Evolutionary conservation across 2,888 invertebrate species (phyloP).

Genomic region (Ochropleura leucogaster): DNA sequence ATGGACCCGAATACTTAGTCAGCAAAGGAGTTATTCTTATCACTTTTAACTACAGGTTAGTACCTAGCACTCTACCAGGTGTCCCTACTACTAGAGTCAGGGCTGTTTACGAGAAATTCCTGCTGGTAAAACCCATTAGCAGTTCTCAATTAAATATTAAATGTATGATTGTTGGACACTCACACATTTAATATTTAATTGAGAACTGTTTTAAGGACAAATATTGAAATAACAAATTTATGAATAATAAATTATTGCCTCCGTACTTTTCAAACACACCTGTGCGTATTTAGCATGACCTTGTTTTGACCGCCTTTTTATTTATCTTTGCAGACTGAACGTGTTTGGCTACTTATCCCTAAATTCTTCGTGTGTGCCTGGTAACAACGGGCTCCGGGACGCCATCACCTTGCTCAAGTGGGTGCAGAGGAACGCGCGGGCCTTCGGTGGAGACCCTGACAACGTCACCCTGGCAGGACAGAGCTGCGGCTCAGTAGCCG

Average conservation of each 20-base stretch:
- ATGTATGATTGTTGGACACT: no score
- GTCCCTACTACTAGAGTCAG: no score
- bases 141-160: no score
- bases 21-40: slow-evolving; percentile 69
- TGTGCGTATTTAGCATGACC: background rate
- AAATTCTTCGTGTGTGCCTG: slow-evolving; percentile 69
- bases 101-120: no score
- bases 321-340: slow-evolving; percentile 51
- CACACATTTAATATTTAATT: no score
- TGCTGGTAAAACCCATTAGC: no score
- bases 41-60: slow-evolving; percentile 74
- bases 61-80: background rate
- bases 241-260: background rate
- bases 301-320: background rate
- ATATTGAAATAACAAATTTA: background rate
- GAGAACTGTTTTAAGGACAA: no score
- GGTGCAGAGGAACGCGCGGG: slow-evolving; percentile 67
- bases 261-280: background rate
- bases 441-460: slow-evolving; percentile 69
- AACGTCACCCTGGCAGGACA: slow-evolving; percentile 70
- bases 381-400: slow-evolving; percentile 74
- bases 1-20: slow-evolving; percentile 74
- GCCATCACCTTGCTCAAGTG: slow-evolving; percentile 66
- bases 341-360: slow-evolving; percentile 76
- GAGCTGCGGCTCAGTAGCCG: slow-evolving; percentile 65